Conservation (phyloP, 2,113 vertebrate species). For the Paralichthys olivaceus region DNA sequence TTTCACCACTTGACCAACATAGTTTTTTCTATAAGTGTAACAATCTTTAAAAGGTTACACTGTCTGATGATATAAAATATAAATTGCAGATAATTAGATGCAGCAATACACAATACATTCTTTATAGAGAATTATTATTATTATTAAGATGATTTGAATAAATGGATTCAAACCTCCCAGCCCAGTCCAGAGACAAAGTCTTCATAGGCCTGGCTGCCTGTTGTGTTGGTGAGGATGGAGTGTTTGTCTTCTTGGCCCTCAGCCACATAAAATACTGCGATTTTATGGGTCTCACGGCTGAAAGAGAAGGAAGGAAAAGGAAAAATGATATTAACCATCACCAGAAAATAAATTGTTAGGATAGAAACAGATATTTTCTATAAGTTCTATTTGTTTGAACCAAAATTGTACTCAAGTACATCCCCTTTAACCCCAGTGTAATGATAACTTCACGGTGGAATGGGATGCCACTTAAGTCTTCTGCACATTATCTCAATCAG, state of each 20-base stretch:
- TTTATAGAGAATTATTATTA: not conserved
- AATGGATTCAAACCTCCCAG: conserved; percentile 90
- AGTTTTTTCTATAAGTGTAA: not conserved
- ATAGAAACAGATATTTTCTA: not conserved
- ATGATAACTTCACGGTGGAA: not conserved
- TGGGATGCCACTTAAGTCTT: not conserved
- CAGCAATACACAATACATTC: not conserved
- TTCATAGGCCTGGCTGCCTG: conserved; percentile 97
- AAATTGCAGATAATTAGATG: not conserved
- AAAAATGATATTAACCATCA: not conserved
- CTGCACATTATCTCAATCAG: not conserved
- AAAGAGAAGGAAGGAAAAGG: conserved; percentile 43
- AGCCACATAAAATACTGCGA: conserved; percentile 98
- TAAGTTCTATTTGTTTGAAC: not conserved
- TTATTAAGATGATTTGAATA: not conserved
- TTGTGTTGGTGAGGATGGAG: conserved; percentile 96
- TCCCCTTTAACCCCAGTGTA: not conserved
- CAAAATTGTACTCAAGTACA: not conserved
- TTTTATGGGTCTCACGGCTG: conserved; percentile 98
- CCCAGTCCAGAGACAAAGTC: conserved; percentile 98
- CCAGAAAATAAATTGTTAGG: not conserved
- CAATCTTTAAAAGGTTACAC: too few relatives aligned
- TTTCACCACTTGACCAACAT: not conserved
- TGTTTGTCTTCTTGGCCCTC: conserved; percentile 99
- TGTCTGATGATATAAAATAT: not conserved